A percentile compares a stretch with the other conserved stretches of the same genome.
These are phyloP conservation scores for Cheilosia vulpina DNA, from an alignment of 2,888 invertebrate species.

Conservation along the genomic window DNA sequence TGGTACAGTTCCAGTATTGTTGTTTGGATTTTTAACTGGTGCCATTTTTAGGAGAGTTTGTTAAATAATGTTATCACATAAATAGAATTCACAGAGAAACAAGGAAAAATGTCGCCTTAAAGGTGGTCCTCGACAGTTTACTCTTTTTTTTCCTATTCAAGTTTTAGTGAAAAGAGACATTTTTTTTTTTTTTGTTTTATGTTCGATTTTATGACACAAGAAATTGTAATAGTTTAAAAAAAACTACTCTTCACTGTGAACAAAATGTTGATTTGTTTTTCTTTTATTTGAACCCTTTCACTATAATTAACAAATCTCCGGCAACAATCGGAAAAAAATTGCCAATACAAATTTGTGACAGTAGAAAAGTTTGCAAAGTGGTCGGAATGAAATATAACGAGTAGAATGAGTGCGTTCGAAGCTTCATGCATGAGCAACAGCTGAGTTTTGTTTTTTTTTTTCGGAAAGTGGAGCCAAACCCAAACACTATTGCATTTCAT, in stretches of 20 bases:
- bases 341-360: slow-evolving; percentile 65
- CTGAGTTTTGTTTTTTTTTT: background rate
- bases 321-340: slow-evolving; percentile 61
- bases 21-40: slow-evolving; percentile 76
- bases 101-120: background rate
- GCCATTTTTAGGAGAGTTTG: slow-evolving; percentile 71
- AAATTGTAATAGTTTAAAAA: background rate
- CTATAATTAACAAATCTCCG: slow-evolving; percentile 39
- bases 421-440: background rate
- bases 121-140: background rate
- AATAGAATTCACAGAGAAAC: background rate
- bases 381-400: slow-evolving; percentile 25
- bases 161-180: slow-evolving; percentile 8
- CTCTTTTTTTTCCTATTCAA: background rate
- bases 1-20: slow-evolving; percentile 87
- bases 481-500: too few species aligned
- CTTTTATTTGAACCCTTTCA: background rate
- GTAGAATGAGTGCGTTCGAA: slow-evolving; percentile 38
- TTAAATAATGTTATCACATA: slow-evolving; percentile 12
- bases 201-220: background rate
- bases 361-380: slow-evolving; percentile 35
- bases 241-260: background rate
- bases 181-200: background rate
- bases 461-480: slow-evolving; percentile 7
- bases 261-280: background rate